Evolutionary conservation across 1,140 invertebrate species (phyloP), one percentile per base, ranked within the genome.

Genomic region (Bombus affinis): DNA sequence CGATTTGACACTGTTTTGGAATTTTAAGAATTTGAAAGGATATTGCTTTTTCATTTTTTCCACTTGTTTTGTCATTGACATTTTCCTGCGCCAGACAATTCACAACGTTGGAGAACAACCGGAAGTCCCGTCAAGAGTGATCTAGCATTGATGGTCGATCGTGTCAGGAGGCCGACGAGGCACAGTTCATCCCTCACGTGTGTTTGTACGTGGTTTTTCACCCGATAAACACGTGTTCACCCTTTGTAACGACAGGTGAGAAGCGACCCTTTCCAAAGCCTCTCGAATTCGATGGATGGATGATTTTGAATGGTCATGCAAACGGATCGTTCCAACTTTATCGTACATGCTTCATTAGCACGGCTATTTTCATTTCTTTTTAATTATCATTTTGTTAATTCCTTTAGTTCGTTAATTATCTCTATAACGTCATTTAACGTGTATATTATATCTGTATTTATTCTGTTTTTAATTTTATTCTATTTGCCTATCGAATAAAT

Each of bases 161-260:
- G 83, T 70, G 82, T 85, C 83, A 81, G 83, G 12, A 72, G 83
- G 68, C 80, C 83, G 77, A 72, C 83, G 42, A 37, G 76, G 68
- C 68, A n/a, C 77, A 28, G 70, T 81, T 81, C 78, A 85, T 81
- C 83, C 70, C 68, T 85, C 86, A 77, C 86, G 74, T 80, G 79
- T 79, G 88, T 89, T 86, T 76, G 86, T 89, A 77, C 87, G 66
- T 42, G 44, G 87, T 75, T 70, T 53, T 66, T 37, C 77, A 81
- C 32, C 81, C 82, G 57, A 22, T 42, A 65, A 83, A 89, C 88
- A 87, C 88, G 85, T 87, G 87, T 87, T 66, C 57, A 76, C 42
- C 81, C 66, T 53, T 84, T 70, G 66, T 78, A 62, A 78, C 88
- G 88, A 89, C 88, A 90, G 88, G 85, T 89, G 88, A 85, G 81